Evolutionary conservation across 1,140 invertebrate genomes (phyloP).

Genomic region (Geopemphigus sp.): DNA sequence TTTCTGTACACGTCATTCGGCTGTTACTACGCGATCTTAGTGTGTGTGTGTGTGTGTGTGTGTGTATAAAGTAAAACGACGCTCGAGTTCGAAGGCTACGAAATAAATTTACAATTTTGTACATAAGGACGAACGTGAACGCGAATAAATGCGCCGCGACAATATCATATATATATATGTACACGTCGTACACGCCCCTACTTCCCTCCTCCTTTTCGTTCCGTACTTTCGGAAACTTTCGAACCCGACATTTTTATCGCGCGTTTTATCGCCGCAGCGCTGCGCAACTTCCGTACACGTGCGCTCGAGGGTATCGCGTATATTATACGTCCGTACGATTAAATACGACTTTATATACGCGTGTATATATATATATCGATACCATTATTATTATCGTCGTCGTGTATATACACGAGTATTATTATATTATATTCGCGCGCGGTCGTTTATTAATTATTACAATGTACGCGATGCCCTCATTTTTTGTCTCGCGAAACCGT

Average conservation of each 20-base stretch:
- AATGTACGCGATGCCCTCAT: not conserved
- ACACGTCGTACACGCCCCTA: not conserved
- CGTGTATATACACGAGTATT: not conserved
- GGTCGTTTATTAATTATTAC: not conserved
- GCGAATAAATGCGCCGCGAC: not conserved
- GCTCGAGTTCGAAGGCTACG: too few relatives aligned
- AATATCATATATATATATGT: too few relatives aligned
- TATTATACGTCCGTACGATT: not conserved
- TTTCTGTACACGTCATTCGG: too few relatives aligned
- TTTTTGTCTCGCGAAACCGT: not conserved
- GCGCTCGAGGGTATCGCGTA: not conserved
- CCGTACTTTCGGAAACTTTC: not conserved
- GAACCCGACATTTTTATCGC: not conserved
- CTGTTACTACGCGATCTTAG: too few relatives aligned
- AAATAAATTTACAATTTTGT: too few relatives aligned
- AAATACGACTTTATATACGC: not conserved
- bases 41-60: too few relatives aligned
- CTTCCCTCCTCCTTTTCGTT: not conserved
- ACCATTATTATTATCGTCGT: not conserved
- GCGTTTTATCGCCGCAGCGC: not conserved
- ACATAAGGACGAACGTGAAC: too few relatives aligned
- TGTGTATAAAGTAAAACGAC: not conserved
- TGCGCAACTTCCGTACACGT: slow-evolving; percentile 11
- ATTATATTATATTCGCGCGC: not conserved
- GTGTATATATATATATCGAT: not conserved